These are phyloP conservation scores for Amphiura filiformis DNA, from an alignment of 35 echinoderm and acorn worm species.

Conservation along the genomic window DNA sequence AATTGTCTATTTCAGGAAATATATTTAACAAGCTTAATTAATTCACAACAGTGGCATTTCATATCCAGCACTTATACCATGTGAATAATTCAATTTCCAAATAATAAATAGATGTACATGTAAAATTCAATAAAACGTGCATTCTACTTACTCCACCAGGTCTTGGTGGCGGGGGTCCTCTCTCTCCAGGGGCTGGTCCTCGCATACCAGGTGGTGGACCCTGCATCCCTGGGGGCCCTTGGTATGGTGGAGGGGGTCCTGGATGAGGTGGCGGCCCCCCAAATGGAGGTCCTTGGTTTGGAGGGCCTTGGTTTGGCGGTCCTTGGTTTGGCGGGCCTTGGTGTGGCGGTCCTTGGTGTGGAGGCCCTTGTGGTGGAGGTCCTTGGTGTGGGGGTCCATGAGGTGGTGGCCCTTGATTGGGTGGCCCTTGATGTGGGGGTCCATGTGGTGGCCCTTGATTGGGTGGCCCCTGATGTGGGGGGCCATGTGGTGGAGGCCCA, in stretches of 20 bases:
- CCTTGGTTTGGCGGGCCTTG: too few relatives aligned
- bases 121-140: neutral
- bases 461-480: too few relatives aligned
- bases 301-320: neutral
- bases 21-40: too few relatives aligned
- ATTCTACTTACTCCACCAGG: neutral
- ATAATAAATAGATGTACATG: too few relatives aligned
- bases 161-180: neutral
- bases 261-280: neutral
- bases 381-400: neutral
- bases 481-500: conserved; percentile 9
- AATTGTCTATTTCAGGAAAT: too few relatives aligned
- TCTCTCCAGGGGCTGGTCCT: neutral
- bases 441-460: neutral
- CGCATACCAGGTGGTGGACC: neutral
- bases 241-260: neutral
- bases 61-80: too few relatives aligned
- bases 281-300: neutral
- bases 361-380: too few relatives aligned
- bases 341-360: too few relatives aligned
- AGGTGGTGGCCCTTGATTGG: neutral
- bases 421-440: neutral
- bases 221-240: neutral
- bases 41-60: too few relatives aligned
- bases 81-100: too few relatives aligned